Conservation (phyloP, 2,888 invertebrate species). For the Hyles lineata region DNA sequence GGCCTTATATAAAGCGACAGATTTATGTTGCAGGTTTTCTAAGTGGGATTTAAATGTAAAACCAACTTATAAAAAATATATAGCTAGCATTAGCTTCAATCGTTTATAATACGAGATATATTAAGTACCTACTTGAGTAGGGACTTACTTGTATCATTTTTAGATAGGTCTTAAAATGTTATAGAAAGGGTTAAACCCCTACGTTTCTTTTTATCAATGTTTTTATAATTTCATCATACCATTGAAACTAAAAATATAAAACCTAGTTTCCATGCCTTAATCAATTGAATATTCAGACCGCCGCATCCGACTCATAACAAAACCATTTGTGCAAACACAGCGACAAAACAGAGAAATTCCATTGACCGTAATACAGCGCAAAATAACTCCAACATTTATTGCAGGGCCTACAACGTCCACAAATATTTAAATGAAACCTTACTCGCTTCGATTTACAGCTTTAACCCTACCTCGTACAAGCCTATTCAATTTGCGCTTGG, state of each 20-base stretch:
- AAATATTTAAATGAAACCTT: neutral
- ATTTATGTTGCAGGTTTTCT: slow-evolving; percentile 19
- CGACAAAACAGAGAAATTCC: neutral
- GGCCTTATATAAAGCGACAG: slow-evolving; percentile 12
- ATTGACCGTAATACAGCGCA: neutral
- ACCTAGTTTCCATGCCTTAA: no score
- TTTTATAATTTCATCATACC: no score
- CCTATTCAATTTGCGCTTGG: slow-evolving; percentile 23
- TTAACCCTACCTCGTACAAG: slow-evolving; percentile 16
- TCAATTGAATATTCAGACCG: neutral
- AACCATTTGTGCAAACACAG: neutral
- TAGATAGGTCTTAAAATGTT: no score
- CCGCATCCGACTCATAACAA: neutral
- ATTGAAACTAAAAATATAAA: no score
- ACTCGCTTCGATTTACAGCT: slow-evolving; percentile 3
- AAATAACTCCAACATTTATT: no score
- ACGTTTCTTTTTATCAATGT: no score
- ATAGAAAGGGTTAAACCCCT: no score
- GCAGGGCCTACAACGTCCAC: neutral
- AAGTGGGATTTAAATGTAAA: neutral
- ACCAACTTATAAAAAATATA: neutral
- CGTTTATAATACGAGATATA: no score
- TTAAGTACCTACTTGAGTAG: no score
- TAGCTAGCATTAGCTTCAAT: no score
- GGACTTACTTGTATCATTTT: no score